These are phyloP conservation scores for Leiothrix lutea DNA, from an alignment of 2,113 vertebrate species.

Conservation along the genomic window DNA sequence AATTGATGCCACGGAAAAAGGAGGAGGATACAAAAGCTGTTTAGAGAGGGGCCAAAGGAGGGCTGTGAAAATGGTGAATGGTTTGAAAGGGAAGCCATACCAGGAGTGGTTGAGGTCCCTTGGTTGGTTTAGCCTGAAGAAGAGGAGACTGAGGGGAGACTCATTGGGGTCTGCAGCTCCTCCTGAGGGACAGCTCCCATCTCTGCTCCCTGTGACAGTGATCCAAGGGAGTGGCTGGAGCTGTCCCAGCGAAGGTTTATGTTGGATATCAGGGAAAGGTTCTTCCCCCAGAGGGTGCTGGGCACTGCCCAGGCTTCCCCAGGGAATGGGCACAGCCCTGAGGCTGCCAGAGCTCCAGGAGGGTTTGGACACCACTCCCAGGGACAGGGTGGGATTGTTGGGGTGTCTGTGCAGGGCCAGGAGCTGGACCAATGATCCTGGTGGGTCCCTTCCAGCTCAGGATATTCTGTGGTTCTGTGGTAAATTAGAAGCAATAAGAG, in stretches of 20 bases:
- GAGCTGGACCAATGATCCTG: not conserved
- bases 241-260: not conserved
- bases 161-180: not conserved
- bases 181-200: not conserved
- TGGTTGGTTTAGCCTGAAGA: not conserved
- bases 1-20: not conserved
- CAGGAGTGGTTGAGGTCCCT: not conserved
- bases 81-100: too few relatives aligned
- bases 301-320: not conserved
- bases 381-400: not conserved
- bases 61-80: not conserved
- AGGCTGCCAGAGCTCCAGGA: not conserved
- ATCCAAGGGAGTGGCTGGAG: not conserved
- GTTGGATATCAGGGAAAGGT: not conserved
- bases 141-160: not conserved
- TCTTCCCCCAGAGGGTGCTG: not conserved
- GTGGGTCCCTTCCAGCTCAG: not conserved
- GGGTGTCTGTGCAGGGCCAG: not conserved
- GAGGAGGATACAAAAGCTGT: too few relatives aligned
- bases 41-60: not conserved
- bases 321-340: not conserved
- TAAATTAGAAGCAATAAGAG: not conserved
- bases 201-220: not conserved
- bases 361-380: rapidly evolving
- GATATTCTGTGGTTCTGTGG: not conserved